Evolutionary conservation across 2,888 invertebrate genomes (phyloP).

Genomic region (Lasioglossum oenotherae): DNA sequence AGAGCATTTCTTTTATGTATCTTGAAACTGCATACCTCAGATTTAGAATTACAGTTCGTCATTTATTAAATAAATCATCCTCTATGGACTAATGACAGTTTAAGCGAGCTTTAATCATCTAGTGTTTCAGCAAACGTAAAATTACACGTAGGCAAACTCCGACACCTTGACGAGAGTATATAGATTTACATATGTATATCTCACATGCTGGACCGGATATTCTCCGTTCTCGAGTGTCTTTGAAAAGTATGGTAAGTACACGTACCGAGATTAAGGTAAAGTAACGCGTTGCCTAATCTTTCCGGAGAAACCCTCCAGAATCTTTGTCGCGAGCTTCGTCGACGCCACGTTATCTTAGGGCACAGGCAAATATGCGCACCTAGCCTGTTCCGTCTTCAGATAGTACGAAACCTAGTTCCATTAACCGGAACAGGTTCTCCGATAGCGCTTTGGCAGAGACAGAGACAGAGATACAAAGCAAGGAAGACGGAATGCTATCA

Average conservation of each 20-base stretch:
- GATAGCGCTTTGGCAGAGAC: slow-evolving; percentile 12
- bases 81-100: too few relatives aligned
- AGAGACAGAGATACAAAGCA: not conserved
- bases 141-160: too few relatives aligned
- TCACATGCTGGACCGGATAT: slow-evolving; percentile 3
- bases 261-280: slow-evolving; percentile 44
- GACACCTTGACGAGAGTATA: too few relatives aligned
- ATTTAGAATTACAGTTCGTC: too few relatives aligned
- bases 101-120: too few relatives aligned
- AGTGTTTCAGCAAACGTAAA: too few relatives aligned
- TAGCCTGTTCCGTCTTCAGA: slow-evolving; percentile 20
- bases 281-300: slow-evolving; percentile 55
- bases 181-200: too few relatives aligned
- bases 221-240: slow-evolving; percentile 34
- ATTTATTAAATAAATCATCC: too few relatives aligned
- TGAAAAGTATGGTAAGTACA: slow-evolving; percentile 36
- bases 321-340: slow-evolving; percentile 34
- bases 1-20: too few relatives aligned
- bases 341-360: slow-evolving; percentile 49
- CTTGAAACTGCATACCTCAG: too few relatives aligned
- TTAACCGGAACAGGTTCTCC: slow-evolving; percentile 21
- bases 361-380: slow-evolving; percentile 39
- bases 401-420: slow-evolving; percentile 35
- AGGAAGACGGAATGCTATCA: slow-evolving; percentile 2
- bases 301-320: slow-evolving; percentile 18